Conservation (phyloP, 2,113 vertebrate genomes). For the Microcebus murinus region DNA sequence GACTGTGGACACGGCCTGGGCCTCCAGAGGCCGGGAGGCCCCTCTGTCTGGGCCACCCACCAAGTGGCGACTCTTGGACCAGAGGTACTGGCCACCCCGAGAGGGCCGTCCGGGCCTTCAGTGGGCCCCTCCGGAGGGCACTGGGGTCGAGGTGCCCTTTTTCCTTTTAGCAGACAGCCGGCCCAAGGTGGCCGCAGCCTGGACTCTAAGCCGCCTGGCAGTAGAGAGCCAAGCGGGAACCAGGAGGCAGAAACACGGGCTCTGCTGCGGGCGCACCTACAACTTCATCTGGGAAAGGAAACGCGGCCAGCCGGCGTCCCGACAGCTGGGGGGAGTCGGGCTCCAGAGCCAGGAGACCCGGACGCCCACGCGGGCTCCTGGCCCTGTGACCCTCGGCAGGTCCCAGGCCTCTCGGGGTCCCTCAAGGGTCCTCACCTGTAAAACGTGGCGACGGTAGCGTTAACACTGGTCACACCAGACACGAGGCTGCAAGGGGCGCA, state of each 20-base stretch:
- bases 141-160: fast-evolving
- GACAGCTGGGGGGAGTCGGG: fast-evolving
- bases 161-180: neutral
- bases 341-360: too few species aligned
- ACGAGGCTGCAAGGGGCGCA: neutral
- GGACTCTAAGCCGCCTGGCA: fast-evolving
- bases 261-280: too few species aligned
- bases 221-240: too few species aligned
- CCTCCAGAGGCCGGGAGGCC: neutral
- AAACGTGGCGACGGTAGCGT: fast-evolving
- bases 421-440: neutral
- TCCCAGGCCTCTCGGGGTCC: neutral
- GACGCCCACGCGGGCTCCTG: fast-evolving
- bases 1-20: fast-evolving
- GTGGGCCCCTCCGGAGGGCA: fast-evolving
- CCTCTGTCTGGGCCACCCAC: fast-evolving
- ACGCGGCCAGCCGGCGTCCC: fast-evolving
- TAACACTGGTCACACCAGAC: fast-evolving
- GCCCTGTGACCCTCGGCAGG: fast-evolving
- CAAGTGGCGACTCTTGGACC: neutral
- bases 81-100: fast-evolving
- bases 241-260: neutral
- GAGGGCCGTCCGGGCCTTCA: neutral
- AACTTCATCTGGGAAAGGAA: neutral
- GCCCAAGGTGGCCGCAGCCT: fast-evolving